phyloP scores from a whole-genome alignment of 1,140 invertebrate species.

The Bombus picipes region DNA sequence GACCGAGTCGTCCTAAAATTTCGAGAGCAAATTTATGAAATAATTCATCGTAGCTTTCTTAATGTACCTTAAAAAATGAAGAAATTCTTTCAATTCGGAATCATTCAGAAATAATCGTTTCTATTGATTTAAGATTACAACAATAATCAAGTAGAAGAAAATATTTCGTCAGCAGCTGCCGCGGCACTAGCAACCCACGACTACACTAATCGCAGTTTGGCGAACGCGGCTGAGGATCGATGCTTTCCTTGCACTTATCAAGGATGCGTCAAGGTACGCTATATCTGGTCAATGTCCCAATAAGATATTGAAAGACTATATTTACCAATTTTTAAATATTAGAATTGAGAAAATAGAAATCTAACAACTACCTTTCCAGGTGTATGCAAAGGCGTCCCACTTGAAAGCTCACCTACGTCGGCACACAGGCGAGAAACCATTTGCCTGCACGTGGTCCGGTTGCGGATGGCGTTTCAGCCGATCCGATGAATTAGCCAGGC shows the following conservation, averaged over 20 bases:
- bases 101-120: neutral
- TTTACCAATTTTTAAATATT: neutral
- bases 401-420: constrained; percentile 95
- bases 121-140: constrained; percentile 76
- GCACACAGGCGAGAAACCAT: constrained; percentile 98
- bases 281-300: neutral
- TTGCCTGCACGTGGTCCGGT: constrained; percentile 93
- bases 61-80: neutral
- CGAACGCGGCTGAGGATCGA: constrained; percentile 77
- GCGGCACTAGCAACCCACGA: constrained; percentile 80
- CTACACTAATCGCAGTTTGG: constrained; percentile 78
- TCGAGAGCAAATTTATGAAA: neutral
- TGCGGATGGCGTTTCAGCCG: constrained; percentile 97
- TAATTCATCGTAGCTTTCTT: neutral
- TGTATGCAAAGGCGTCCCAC: constrained; percentile 97
- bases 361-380: constrained; percentile 72
- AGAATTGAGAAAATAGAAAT: too few species aligned
- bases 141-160: constrained; percentile 77
- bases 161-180: constrained; percentile 73
- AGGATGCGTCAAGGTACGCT: constrained; percentile 78
- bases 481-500: constrained; percentile 95
- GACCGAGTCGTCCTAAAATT: neutral
- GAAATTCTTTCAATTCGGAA: neutral
- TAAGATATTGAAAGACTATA: neutral
- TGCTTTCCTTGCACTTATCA: constrained; percentile 86